These are phyloP conservation scores for Trileptium ribeirensis DNA, from an alignment of 2,888 invertebrate genomes.

Conservation along the genomic window DNA sequence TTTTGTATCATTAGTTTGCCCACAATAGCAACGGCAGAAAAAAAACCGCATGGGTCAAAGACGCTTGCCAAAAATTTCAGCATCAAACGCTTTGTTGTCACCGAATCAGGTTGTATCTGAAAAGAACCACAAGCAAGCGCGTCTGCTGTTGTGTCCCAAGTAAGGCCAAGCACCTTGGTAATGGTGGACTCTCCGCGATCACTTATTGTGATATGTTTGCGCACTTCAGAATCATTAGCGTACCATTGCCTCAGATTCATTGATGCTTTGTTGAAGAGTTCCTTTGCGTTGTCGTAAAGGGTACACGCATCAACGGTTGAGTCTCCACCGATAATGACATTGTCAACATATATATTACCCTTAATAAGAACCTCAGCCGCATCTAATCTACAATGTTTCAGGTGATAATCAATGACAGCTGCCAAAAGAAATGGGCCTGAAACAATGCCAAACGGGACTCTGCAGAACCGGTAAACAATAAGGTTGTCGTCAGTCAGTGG, in stretches of 20 bases:
- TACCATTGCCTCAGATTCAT: neutral
- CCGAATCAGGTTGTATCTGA: neutral
- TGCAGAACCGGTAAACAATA: constrained; percentile 27
- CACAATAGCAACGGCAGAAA: neutral
- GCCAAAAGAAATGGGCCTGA: constrained; percentile 32
- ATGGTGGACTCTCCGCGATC: neutral
- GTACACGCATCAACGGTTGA: neutral
- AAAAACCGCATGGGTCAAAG: neutral
- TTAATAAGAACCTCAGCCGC: neutral
- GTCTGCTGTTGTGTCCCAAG: neutral
- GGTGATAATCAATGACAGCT: constrained; percentile 25
- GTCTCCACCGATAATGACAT: neutral
- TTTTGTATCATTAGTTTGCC: neutral
- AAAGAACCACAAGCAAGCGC: neutral
- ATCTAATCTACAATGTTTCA: neutral
- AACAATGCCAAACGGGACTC: constrained; percentile 36
- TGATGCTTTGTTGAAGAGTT: neutral
- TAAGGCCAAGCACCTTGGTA: neutral
- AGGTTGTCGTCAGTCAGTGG: constrained; percentile 30
- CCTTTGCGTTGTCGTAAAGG: neutral
- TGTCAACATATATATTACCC: neutral
- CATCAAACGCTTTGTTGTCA: neutral
- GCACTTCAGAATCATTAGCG: too few relatives aligned
- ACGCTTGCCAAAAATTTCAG: neutral
- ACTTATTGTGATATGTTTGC: neutral